Percentiles rank a stretch among this genome's conserved stretches.
phyloP scores from a whole-genome alignment of 2,888 invertebrate genomes.

The Tryphoninae sp. region DNA sequence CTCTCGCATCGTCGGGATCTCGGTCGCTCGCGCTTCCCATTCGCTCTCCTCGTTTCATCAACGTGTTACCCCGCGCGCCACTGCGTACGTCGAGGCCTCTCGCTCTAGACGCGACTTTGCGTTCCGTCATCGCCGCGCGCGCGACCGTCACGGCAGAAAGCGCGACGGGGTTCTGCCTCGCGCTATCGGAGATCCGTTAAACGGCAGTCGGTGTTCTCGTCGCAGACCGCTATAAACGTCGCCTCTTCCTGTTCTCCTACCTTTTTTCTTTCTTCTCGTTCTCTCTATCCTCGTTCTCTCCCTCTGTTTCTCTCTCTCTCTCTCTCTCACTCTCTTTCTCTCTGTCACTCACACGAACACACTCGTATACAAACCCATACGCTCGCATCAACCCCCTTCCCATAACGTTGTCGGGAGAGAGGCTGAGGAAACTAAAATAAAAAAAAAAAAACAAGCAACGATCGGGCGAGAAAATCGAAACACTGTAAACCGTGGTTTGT shows the following conservation, averaged over 20 bases:
- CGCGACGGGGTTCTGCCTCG: slow-evolving; percentile 67
- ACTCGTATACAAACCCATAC: background rate
- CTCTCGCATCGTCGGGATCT: slow-evolving; percentile 13
- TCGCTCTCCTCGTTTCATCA: slow-evolving; percentile 35
- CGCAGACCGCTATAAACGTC: slow-evolving; percentile 76
- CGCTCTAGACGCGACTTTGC: slow-evolving; percentile 63
- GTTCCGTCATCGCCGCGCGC: slow-evolving; percentile 73
- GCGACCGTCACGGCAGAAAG: slow-evolving; percentile 31
- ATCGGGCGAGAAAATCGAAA: background rate
- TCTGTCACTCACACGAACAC: no score
- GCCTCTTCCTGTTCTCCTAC: slow-evolving; percentile 52
- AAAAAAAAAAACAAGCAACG: background rate
- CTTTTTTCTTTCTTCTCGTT: slow-evolving; percentile 41
- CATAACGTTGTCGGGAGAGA: background rate
- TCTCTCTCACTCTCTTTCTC: background rate
- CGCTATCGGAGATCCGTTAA: slow-evolving; percentile 77
- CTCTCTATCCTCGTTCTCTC: background rate
- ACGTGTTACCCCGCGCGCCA: slow-evolving; percentile 1
- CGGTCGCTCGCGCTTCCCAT: slow-evolving; percentile 25
- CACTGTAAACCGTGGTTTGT: background rate
- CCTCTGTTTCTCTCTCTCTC: background rate
- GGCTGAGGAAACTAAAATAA: background rate
- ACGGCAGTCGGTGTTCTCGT: slow-evolving; percentile 78
- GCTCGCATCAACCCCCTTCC: background rate
- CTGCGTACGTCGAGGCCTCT: slow-evolving; percentile 11